Conservation (phyloP, 2,113 vertebrate species). For the Entelurus aequoreus region DNA sequence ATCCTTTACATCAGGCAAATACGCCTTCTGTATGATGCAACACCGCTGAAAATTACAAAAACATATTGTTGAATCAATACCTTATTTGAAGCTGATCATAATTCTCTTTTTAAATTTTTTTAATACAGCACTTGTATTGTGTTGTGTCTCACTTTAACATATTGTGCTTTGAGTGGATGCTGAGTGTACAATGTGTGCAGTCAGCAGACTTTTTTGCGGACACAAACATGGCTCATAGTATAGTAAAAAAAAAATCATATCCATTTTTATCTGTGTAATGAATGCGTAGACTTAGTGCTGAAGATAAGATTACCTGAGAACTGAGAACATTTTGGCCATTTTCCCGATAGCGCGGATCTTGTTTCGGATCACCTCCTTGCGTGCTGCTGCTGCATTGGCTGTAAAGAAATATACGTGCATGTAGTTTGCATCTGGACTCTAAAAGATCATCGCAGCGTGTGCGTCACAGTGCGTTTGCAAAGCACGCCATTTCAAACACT, state of each 20-base stretch:
- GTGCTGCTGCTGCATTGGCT: conserved; percentile 78
- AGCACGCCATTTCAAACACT: neutral
- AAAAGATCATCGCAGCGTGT: neutral
- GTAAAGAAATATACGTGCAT: conserved; percentile 20
- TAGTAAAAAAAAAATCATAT: no score
- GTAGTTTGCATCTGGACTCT: neutral
- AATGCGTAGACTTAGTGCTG: neutral
- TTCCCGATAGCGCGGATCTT: conserved; percentile 81
- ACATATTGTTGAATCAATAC: no score
- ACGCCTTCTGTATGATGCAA: no score
- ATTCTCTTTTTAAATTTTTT: neutral
- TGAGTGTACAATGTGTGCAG: neutral
- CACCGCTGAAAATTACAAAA: no score
- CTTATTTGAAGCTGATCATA: neutral
- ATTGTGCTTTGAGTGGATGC: neutral
- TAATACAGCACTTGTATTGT: neutral
- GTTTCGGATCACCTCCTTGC: conserved; percentile 81
- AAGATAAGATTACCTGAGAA: conserved; percentile 67
- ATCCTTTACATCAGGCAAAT: neutral
- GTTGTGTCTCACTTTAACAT: neutral
- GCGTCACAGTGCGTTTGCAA: neutral
- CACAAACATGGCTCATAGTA: no score
- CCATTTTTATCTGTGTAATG: neutral
- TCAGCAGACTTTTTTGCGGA: no score
- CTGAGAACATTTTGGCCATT: conserved; percentile 81